Conservation (phyloP, 2,797 vertebrate genomes). For the Sebastes cheni region DNA sequence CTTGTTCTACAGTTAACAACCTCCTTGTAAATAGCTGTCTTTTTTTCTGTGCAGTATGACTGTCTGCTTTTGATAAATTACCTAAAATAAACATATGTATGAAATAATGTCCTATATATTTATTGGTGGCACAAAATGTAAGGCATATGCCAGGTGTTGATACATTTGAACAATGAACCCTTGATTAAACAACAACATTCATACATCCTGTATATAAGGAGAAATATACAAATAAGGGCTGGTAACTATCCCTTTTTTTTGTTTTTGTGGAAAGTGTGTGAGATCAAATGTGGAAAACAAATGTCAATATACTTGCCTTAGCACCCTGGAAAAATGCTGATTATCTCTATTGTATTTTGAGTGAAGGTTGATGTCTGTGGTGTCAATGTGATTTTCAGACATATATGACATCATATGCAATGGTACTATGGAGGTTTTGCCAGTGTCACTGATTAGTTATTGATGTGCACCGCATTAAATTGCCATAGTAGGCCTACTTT, state of each 20-base stretch:
- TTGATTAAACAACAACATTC: background rate
- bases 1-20: background rate
- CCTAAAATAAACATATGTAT: background rate
- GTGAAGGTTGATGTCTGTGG: background rate
- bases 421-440: background rate
- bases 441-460: background rate
- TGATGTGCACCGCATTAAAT: too few relatives aligned
- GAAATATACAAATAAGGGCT: background rate
- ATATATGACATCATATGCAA: background rate
- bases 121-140: background rate
- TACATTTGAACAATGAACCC: background rate
- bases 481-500: background rate
- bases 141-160: background rate
- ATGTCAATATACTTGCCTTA: background rate
- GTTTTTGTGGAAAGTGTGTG: background rate
- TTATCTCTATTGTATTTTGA: background rate
- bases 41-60: background rate
- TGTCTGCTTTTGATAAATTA: background rate
- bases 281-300: background rate
- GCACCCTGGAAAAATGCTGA: background rate
- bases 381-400: background rate
- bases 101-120: fast-evolving
- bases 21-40: slow-evolving; percentile 4
- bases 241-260: background rate
- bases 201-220: background rate